Evolutionary conservation across 2,888 invertebrate species (phyloP).

Genomic region (Abscondita cerata): DNA sequence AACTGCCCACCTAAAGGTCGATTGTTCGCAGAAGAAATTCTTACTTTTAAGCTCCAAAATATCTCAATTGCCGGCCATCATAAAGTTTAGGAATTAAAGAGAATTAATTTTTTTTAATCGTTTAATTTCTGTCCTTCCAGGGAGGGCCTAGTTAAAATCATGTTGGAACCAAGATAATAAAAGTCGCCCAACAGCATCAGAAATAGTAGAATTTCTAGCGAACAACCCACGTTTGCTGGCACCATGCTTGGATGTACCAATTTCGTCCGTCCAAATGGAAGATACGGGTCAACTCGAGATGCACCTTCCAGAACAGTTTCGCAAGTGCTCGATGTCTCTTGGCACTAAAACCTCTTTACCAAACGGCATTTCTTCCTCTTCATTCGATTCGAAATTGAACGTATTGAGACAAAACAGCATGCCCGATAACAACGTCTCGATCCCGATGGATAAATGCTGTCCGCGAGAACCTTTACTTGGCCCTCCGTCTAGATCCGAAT

Average conservation of each 20-base stretch:
- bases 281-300: conserved; percentile 68
- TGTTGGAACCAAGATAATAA: conserved; percentile 80
- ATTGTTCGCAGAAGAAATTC: too few relatives aligned
- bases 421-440: conserved; percentile 43
- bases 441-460: conserved; percentile 53
- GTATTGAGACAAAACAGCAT: conserved; percentile 34
- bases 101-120: background rate
- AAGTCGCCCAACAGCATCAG: conserved; percentile 77
- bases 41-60: too few relatives aligned
- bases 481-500: conserved; percentile 39
- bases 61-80: too few relatives aligned
- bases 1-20: too few relatives aligned
- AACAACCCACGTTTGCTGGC: conserved; percentile 77
- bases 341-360: conserved; percentile 39
- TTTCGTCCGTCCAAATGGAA: conserved; percentile 76
- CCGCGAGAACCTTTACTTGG: conserved; percentile 54
- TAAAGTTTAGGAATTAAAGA: too few relatives aligned
- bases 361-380: conserved; percentile 33
- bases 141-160: conserved; percentile 74
- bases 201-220: conserved; percentile 82
- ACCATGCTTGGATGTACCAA: conserved; percentile 80
- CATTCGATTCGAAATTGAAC: conserved; percentile 31
- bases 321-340: conserved; percentile 56
- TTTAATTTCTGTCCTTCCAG: conserved; percentile 59
- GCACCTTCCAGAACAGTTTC: conserved; percentile 56